Evolutionary conservation across 2,113 vertebrate species (phyloP), one percentile per base, ranked within the genome.

Genomic region (Haliaeetus leucogaster): DNA sequence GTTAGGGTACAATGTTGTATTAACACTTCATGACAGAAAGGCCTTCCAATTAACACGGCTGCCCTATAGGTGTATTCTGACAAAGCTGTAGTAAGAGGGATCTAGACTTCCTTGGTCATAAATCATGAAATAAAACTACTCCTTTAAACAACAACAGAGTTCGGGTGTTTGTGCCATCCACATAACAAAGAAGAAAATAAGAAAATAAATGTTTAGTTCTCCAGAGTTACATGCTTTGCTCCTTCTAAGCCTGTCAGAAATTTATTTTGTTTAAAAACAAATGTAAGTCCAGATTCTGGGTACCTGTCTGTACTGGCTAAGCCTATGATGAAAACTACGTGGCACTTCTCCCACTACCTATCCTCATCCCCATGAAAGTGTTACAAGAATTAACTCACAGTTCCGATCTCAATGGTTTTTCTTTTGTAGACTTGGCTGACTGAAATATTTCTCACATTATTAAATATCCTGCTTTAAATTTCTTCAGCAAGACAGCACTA

Each of bases 371-470:
- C n/a, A 48, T 62, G 38, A 34, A 90, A 93, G 29, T 50, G 59
- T 84, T 82, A 56, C 32, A 83, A 62, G 89, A 95, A 80, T 86
- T 73, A 96, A 73, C 82, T 93, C 88, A 82, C 66, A 61, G 82
- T 81, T 92, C 62, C 13, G 7, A 43, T 72, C 53, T 84, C 72
- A 93, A 9, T 58, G 53, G 16, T 30, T 9, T 66, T 58, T 20
- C 52, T 42, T 73, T 6, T 63, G 17, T 67, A 77, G 66, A 81
- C 56, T 45, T 72, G 86, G 38, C 62, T 76, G 56, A 73, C 84
- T 95, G 84, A 93, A 86, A 32, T 89, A 86, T 86, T 96, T 95
- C 71, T 81, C 79, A 73, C 45, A 1, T 90, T 94, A 92, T 91
- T 87, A 95, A 95, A 94, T 78, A 89, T 58, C 67, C 32, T 88